Evolutionary conservation across 2,888 invertebrate species (phyloP), one percentile per base, ranked within the genome.

Genomic region (Diplolepis rosae): DNA sequence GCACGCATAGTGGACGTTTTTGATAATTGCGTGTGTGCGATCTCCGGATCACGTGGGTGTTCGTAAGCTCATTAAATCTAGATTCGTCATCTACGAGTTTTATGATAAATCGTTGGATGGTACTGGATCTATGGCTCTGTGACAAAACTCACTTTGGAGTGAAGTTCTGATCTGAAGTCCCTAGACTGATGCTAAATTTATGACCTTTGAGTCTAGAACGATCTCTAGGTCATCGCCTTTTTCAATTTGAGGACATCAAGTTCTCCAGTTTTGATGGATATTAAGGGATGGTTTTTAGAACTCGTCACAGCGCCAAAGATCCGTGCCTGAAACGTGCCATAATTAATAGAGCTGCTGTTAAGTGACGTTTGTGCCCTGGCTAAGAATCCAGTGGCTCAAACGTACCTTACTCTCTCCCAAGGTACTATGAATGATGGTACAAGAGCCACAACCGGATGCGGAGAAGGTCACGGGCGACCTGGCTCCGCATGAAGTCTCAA

Each of bases 321-420:
- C 73, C 78, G 77, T 77, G 81, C 82, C 84, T 77, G 80, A 83
- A 78, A 84, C 86, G 87, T 87, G 87, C 87, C 87, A 87, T 87
- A 87, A 86, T 81, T 74, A 77, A 76, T 73, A 71, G 75, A 65
- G 78, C 71, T 73, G 76, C 71, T n/a, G 56, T 56, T 51, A 54
- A 67, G 39, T 50, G 67, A 70, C 71, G 45, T 66, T 45, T 28
- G 24, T 24, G 68, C 66, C 54, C 68, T 69, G 39, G 50, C 24
- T 69, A 22, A 65, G 70, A 65, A 61, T 42, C 51, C 66, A 54
- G 71, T 66, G 18, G 65, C 48, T 56, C 50, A 65, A 54, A 22
- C 28, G 52, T 42, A 56, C 39, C 68, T 74, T 74, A 51, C 73
- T 66, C 68, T 73, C 77, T 77, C 70, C 72, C 74, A 70, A 78